These are phyloP conservation scores for Mormyrus lacerda DNA, from an alignment of 2,113 vertebrate species.

Conservation along the genomic window DNA sequence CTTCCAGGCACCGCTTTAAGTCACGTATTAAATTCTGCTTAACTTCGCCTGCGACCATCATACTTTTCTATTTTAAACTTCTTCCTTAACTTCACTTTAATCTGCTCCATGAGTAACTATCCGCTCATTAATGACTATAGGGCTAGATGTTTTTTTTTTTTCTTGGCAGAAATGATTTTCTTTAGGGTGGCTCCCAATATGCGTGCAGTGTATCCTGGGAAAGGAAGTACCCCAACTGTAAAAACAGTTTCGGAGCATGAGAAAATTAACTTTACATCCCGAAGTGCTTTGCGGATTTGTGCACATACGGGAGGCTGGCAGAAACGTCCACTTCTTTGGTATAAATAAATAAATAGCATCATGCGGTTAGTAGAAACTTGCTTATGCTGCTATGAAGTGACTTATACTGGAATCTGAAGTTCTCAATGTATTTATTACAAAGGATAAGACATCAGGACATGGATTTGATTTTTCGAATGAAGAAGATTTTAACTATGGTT, in stretches of 20 bases:
- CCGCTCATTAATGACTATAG: not conserved
- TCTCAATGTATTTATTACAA: not conserved
- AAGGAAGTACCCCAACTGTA: slow-evolving; percentile 51
- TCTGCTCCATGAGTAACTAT: not conserved
- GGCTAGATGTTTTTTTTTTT: not conserved
- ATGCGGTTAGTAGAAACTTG: not conserved
- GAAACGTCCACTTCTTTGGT: not conserved
- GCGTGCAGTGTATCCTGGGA: slow-evolving; percentile 35
- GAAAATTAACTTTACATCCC: slow-evolving; percentile 5
- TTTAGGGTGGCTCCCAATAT: slow-evolving; percentile 22
- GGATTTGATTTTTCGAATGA: not conserved
- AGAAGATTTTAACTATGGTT: not conserved
- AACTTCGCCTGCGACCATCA: not conserved
- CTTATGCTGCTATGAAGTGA: not conserved
- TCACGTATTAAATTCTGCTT: not conserved
- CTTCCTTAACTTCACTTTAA: not conserved
- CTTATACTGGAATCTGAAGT: not conserved
- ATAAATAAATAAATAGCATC: not conserved
- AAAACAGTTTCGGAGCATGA: too few species aligned
- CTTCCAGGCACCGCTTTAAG: not conserved
- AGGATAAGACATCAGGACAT: not conserved
- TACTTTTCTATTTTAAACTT: not conserved
- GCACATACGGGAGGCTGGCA: not conserved
- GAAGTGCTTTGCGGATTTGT: not conserved
- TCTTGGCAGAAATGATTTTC: not conserved